A percentile compares a stretch with the other conserved stretches of the same genome.
Conservation (phyloP, 2,797 vertebrate genomes). For the Girardinus metallicus region DNA sequence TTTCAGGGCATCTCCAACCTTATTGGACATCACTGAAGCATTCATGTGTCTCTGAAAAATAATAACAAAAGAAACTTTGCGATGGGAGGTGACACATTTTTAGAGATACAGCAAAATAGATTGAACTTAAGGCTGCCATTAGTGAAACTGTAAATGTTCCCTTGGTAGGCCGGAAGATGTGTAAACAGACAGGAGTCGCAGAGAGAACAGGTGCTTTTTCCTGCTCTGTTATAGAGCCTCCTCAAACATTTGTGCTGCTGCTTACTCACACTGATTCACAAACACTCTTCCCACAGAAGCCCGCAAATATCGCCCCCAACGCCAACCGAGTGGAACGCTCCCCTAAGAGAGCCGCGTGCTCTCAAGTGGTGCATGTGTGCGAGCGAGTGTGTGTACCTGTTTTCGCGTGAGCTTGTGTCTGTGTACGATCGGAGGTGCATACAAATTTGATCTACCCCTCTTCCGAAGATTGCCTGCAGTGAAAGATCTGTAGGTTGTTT, state of each 20-base stretch:
- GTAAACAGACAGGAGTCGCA: conserved; percentile 65
- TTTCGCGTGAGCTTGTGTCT: conserved; percentile 41
- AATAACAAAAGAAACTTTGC: not conserved
- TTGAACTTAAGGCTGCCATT: conserved; percentile 47
- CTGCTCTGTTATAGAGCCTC: conserved; percentile 69
- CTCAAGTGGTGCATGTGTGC: conserved; percentile 63
- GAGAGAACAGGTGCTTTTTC: conserved; percentile 72
- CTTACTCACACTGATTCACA: conserved; percentile 81
- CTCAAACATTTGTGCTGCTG: conserved; percentile 77
- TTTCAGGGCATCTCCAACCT: conserved; percentile 10
- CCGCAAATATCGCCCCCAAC: conserved; percentile 74
- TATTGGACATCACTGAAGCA: conserved; percentile 9
- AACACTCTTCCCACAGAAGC: conserved; percentile 75
- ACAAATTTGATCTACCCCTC: conserved; percentile 78
- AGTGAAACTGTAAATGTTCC: conserved; percentile 51
- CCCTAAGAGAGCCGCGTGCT: conserved; percentile 67
- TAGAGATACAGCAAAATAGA: conserved; percentile 17
- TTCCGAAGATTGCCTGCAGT: conserved; percentile 70
- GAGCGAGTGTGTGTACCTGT: conserved; percentile 38
- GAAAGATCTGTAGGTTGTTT: conserved; percentile 81
- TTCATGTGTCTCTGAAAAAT: not conserved
- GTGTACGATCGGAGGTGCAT: conserved; percentile 66
- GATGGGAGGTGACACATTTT: not conserved
- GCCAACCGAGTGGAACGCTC: conserved; percentile 67
- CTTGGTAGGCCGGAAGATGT: conserved; percentile 57